phyloP scores from a whole-genome alignment of 2,888 invertebrate genomes.

The Diogma glabrata region DNA sequence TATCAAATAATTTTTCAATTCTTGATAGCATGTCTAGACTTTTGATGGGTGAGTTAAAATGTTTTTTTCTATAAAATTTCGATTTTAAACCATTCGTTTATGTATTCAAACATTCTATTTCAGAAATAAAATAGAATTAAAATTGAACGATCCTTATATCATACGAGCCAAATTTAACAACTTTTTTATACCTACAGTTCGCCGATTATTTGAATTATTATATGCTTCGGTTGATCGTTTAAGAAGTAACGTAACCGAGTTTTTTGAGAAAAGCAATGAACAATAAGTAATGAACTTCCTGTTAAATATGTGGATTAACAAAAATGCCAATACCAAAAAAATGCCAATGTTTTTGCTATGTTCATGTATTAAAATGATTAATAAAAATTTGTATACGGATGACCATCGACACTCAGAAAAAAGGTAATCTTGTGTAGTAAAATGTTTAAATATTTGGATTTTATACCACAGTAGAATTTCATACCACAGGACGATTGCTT shows the following conservation, averaged over 20 bases:
- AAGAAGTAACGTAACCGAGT: constrained; percentile 41
- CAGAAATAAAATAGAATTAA: no score
- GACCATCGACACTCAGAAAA: constrained; percentile 27
- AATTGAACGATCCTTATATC: no score
- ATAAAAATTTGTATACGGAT: constrained; percentile 32
- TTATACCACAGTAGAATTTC: no score
- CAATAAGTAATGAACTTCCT: constrained; percentile 27
- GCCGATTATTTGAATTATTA: constrained; percentile 32
- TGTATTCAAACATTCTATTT: no score
- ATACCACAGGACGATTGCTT: constrained; percentile 32
- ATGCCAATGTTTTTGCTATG: constrained; percentile 65
- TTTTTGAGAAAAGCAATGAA: constrained; percentile 42
- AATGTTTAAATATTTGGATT: not conserved
- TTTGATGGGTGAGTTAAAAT: no score
- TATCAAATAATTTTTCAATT: no score
- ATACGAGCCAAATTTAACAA: no score
- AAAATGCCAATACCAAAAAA: constrained; percentile 58
- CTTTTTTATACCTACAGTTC: constrained; percentile 25
- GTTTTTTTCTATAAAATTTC: no score
- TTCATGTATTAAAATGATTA: constrained; percentile 44
- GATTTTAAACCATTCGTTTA: no score
- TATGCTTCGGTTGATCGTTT: constrained; percentile 41
- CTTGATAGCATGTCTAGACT: no score
- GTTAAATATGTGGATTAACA: no score
- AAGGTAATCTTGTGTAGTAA: constrained; percentile 25